A percentile compares a stretch with the other conserved stretches of the same genome.
phyloP scores from a whole-genome alignment of 2,113 vertebrate genomes.

The Machaerirhynchus nigripectus region DNA sequence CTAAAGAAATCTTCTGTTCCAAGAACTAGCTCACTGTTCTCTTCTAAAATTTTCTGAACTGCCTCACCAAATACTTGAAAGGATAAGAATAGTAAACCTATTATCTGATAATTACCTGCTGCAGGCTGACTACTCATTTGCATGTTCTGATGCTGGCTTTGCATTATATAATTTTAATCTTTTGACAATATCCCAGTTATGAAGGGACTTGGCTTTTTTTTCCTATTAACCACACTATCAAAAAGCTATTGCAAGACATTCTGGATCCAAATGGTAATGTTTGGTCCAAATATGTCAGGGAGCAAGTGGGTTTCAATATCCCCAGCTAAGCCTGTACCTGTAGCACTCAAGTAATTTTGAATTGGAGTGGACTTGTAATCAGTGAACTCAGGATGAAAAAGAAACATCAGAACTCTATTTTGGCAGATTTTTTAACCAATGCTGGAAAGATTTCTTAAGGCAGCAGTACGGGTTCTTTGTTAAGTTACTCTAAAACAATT shows the following conservation, averaged over 20 bases:
- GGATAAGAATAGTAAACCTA: constrained; percentile 49
- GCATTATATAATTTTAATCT: constrained; percentile 23
- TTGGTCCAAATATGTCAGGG: neutral
- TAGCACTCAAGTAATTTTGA: neutral
- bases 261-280: neutral
- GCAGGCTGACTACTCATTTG: constrained; percentile 35
- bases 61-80: neutral
- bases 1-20: neutral
- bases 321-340: neutral
- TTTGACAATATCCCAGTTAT: neutral
- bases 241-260: neutral
- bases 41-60: neutral
- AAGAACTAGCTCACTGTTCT: neutral
- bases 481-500: neutral
- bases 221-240: neutral
- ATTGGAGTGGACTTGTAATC: neutral
- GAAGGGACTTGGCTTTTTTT: neutral
- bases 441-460: neutral
- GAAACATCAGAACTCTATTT: neutral
- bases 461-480: neutral
- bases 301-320: neutral
- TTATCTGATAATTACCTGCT: constrained; percentile 60
- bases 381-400: neutral
- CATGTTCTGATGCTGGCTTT: constrained; percentile 34
- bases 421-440: neutral